Evolutionary conservation across 1,140 invertebrate genomes (phyloP), one percentile per base, ranked within the genome.

Genomic region (Drosophila lacertosa): DNA sequence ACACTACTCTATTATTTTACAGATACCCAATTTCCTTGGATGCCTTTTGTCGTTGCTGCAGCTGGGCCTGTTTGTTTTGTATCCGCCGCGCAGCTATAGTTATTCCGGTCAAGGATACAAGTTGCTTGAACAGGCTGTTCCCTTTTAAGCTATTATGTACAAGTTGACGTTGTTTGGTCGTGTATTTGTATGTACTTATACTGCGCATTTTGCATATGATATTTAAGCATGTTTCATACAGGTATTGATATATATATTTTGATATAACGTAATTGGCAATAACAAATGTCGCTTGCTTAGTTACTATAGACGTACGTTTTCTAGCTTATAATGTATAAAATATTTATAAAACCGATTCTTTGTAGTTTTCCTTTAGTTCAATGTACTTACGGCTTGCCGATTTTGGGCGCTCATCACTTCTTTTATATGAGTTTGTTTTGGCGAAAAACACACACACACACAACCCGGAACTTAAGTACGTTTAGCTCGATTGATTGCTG

Each of bases 11-110:
- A 7, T 29, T 60, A 37, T 13, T n/a, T 93, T 93, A 66, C 89
- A 95, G 94, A 92, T 94, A 77, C 94, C 95, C 32, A 96, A 96
- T 92, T 94, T 95, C 35, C 91, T 96, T 68, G 95, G 95, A 51
- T 94, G 93, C 58, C 71, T 95, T 18, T 90, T 96, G 59, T 94
- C 95, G 5, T 91, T 93, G 39, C 92, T 94, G 68, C 96, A 97
- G 91, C 90, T 97, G 26, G 93, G 92, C 32, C 91, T 97, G 11
- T 96, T 96, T 91, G 89, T 94, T 15, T 91, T 95, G 65, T 96
- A 94, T 91, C 95, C 95, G 5, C 93, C 89, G 29, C 93, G 92
- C 68, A 91, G 67, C 22, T 88, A 84, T 54, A 91, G 63, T 37
- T 89, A 80, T 71, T 62, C 88, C 16, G 90, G 90, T 22, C 90